These are phyloP conservation scores for Thamnaconus septentrionalis DNA, from an alignment of 2,113 vertebrate species.

Conservation along the genomic window DNA sequence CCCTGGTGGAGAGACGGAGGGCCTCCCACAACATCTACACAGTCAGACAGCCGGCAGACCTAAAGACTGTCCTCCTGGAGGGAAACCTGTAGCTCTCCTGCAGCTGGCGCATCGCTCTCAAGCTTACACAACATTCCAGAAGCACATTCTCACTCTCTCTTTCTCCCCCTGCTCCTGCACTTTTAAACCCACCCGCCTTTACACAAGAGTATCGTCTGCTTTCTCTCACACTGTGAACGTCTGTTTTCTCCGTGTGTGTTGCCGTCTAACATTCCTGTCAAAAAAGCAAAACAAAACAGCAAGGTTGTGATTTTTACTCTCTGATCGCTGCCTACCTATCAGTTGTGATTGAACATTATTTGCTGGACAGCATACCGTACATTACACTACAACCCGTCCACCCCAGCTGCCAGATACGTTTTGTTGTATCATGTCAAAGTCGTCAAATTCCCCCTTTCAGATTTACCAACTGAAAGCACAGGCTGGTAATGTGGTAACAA, in stretches of 20 bases:
- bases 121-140: neutral
- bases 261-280: constrained; percentile 7
- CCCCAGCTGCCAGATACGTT: too few relatives aligned
- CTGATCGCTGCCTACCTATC: too few relatives aligned
- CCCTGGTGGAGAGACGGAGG: constrained; percentile 71
- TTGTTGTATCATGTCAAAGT: too few relatives aligned
- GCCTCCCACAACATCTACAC: constrained; percentile 71
- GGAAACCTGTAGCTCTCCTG: constrained; percentile 45
- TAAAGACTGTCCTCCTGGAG: constrained; percentile 71
- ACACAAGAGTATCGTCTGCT: neutral
- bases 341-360: too few relatives aligned
- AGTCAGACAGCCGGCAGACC: constrained; percentile 71
- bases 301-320: too few relatives aligned
- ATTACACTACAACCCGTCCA: too few relatives aligned
- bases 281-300: neutral
- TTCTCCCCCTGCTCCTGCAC: constrained; percentile 12
- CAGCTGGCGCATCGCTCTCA: neutral
- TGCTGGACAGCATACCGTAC: too few relatives aligned
- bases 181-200: constrained; percentile 6
- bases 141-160: constrained; percentile 8
- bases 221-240: neutral
- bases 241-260: constrained; percentile 29
- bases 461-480: too few relatives aligned
- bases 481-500: too few relatives aligned
- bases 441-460: too few relatives aligned